Conservation (phyloP, 2,888 invertebrate species). For the Cylloceria caligata region DNA sequence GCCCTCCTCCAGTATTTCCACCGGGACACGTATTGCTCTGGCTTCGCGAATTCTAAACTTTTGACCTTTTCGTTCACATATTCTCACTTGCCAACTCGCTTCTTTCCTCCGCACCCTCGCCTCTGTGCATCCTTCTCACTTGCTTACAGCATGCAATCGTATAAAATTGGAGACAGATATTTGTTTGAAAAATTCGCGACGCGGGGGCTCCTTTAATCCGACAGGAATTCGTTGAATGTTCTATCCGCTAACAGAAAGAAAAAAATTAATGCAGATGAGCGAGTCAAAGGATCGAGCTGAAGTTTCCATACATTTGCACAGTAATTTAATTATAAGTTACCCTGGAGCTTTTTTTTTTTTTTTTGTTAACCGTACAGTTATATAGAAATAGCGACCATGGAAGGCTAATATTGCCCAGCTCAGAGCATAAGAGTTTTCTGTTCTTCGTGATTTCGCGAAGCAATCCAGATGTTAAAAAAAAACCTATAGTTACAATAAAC, state of each 20-base stretch:
- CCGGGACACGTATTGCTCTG: no score
- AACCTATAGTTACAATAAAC: neutral
- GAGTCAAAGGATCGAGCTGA: neutral
- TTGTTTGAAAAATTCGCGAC: conserved; percentile 58
- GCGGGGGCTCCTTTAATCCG: conserved; percentile 39
- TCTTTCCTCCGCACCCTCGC: conserved; percentile 25
- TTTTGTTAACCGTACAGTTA: neutral
- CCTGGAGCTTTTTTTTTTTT: neutral
- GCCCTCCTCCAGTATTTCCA: conserved; percentile 29
- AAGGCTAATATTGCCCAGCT: neutral
- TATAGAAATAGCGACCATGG: neutral
- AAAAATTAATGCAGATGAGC: neutral
- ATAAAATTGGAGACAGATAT: conserved; percentile 62
- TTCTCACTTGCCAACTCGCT: conserved; percentile 34
- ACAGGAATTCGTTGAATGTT: conserved; percentile 14
- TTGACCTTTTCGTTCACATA: conserved; percentile 35
- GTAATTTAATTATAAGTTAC: conserved; percentile 6
- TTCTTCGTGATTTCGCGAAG: conserved; percentile 19
- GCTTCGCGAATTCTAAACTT: conserved; percentile 42
- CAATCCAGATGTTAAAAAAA: neutral
- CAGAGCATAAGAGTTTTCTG: conserved; percentile 9
- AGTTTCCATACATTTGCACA: neutral
- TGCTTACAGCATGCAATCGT: conserved; percentile 57
- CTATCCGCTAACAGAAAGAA: conserved; percentile 9
- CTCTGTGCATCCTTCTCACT: conserved; percentile 10